Percentiles rank a stretch among this genome's conserved stretches.
Evolutionary conservation across 2,888 invertebrate species (phyloP).

Genomic region (Litoditis marina): DNA sequence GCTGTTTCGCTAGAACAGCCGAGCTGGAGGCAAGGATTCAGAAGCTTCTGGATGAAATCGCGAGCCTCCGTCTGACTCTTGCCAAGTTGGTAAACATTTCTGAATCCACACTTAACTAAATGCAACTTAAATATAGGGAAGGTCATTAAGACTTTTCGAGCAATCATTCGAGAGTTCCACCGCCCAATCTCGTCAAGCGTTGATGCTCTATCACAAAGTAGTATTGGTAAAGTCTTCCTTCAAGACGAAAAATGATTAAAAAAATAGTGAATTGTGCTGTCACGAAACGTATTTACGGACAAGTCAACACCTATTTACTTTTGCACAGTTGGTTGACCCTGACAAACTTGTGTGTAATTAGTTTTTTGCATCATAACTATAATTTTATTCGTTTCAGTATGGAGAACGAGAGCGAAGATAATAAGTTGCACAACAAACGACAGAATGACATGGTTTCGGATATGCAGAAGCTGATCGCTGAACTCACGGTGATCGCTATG

Average conservation of each 20-base stretch:
- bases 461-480: constrained; percentile 47
- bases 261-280: too few relatives aligned
- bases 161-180: too few relatives aligned
- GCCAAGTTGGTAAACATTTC: constrained; percentile 18
- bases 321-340: not conserved
- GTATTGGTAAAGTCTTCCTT: too few relatives aligned
- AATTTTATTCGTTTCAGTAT: constrained; percentile 12
- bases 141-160: too few relatives aligned
- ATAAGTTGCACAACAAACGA: constrained; percentile 24
- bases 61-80: constrained; percentile 24
- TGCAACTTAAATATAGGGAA: not conserved
- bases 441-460: constrained; percentile 48
- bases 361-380: not conserved
- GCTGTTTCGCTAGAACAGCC: constrained; percentile 29
- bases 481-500: constrained; percentile 51
- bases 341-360: too few relatives aligned
- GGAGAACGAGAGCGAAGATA: constrained; percentile 32
- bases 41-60: constrained; percentile 27
- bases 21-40: constrained; percentile 40
- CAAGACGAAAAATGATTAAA: too few relatives aligned
- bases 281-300: too few relatives aligned
- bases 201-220: too few relatives aligned
- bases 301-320: too few relatives aligned
- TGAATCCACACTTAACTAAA: not conserved
- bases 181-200: too few relatives aligned